Percentiles rank a stretch among this genome's conserved stretches.
These are phyloP conservation scores for Carassius carassius DNA, from an alignment of 2,113 vertebrate genomes.

Conservation along the genomic window DNA sequence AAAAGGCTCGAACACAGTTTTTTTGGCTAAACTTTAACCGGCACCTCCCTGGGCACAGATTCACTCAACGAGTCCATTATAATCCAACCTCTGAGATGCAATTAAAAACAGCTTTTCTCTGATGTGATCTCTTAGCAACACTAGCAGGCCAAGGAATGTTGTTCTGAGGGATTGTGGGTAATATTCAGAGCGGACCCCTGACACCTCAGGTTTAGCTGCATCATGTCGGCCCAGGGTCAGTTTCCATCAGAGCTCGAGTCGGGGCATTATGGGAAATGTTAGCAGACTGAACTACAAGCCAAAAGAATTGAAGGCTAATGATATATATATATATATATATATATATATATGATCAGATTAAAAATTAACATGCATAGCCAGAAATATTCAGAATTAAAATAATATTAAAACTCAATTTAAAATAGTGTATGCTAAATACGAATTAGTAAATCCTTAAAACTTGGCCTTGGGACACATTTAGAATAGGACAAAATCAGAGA, in stretches of 20 bases:
- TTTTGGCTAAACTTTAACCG: slow-evolving; percentile 50
- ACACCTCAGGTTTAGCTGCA: neutral
- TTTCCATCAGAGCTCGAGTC: neutral
- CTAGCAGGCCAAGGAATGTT: slow-evolving; percentile 33
- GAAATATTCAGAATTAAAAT: too few species aligned
- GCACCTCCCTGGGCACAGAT: slow-evolving; percentile 35
- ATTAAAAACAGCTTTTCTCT: slow-evolving; percentile 52
- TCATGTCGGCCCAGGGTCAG: neutral
- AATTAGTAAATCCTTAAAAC: neutral
- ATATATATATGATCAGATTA: too few species aligned
- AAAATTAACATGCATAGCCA: too few species aligned
- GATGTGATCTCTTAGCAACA: slow-evolving; percentile 42
- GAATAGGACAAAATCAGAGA: neutral
- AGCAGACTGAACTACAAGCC: neutral
- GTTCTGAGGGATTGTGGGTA: slow-evolving; percentile 9
- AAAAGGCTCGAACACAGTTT: neutral
- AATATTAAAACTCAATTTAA: too few species aligned
- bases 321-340: too few species aligned
- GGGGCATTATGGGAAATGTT: neutral
- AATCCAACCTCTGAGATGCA: slow-evolving; percentile 53
- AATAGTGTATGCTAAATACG: too few species aligned
- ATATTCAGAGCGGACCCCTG: neutral
- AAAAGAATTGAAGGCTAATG: neutral
- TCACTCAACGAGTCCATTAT: slow-evolving; percentile 38
- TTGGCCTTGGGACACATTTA: neutral